A percentile compares a stretch with the other conserved stretches of the same genome.
Evolutionary conservation across 2,113 vertebrate genomes (phyloP).

Genomic region (Burhinus oedicnemus): DNA sequence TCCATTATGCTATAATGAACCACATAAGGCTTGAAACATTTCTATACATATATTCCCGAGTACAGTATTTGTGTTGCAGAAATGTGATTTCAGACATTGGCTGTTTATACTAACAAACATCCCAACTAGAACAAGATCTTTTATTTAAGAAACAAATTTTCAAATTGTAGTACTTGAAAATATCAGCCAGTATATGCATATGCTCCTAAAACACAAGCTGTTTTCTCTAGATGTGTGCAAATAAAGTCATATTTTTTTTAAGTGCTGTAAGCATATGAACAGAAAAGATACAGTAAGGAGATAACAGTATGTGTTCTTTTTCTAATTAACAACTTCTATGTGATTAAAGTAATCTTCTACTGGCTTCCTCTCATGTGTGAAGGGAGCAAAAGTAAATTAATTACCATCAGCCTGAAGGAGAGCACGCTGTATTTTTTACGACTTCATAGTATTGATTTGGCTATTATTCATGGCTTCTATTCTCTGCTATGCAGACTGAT

Average conservation of each 20-base stretch:
- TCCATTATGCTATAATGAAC: background rate
- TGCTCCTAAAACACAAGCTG: background rate
- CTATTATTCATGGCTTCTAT: constrained; percentile 25
- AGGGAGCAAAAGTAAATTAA: constrained; percentile 38
- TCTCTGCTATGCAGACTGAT: constrained; percentile 52
- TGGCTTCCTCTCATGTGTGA: constrained; percentile 15
- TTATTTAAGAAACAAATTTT: background rate
- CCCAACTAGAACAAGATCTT: background rate
- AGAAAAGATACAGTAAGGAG: background rate
- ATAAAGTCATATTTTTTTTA: background rate
- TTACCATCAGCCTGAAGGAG: constrained; percentile 30
- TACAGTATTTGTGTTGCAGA: background rate
- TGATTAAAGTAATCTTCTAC: background rate
- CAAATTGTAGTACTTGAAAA: background rate
- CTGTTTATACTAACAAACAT: background rate
- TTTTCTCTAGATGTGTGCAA: background rate
- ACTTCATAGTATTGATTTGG: constrained; percentile 49
- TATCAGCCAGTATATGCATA: background rate
- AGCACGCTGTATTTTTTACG: constrained; percentile 12
- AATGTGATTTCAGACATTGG: background rate
- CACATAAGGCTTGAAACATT: background rate
- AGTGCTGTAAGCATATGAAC: background rate
- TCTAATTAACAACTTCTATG: background rate
- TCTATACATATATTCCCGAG: background rate
- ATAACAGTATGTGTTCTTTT: background rate